Percentiles rank a stretch among this genome's conserved stretches.
phyloP scores from a whole-genome alignment of 64 coral and sea anemone species.

The Stichodactyla mertensii region DNA sequence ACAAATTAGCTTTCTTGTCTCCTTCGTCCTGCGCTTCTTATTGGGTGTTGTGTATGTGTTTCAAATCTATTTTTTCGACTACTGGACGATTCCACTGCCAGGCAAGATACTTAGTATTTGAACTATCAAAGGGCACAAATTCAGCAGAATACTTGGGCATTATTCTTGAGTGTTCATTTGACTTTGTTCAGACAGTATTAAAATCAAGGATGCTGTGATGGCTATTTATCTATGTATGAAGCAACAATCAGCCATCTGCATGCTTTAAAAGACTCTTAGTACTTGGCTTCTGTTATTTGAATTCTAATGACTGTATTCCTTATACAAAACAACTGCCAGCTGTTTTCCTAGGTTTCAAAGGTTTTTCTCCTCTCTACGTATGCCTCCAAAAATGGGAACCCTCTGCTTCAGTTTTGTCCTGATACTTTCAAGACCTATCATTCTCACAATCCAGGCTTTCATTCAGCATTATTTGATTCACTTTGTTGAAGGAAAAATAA shows the following conservation, averaged over 20 bases:
- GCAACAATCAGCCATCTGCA: constrained; percentile 12
- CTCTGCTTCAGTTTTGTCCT: not conserved
- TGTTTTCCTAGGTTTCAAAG: not conserved
- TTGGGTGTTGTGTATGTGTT: not conserved
- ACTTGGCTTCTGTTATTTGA: constrained; percentile 9
- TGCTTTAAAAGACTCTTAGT: constrained; percentile 8
- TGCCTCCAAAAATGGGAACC: not conserved
- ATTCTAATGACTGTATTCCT: constrained; percentile 21
- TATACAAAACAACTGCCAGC: not conserved
- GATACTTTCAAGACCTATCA: not conserved
- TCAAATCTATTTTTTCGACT: not conserved
- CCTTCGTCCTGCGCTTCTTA: not conserved
- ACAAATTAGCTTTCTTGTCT: constrained; percentile 1
- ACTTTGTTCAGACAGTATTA: not conserved
- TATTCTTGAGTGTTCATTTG: constrained; percentile 1
- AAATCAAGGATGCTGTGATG: constrained; percentile 14
- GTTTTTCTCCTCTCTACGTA: not conserved
- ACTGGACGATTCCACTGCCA: not conserved
- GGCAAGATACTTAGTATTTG: not conserved
- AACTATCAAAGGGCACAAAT: not conserved
- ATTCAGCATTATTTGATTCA: constrained; percentile 6
- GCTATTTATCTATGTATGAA: constrained; percentile 14
- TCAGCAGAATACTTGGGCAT: not conserved
- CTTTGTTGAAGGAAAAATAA: constrained; percentile 14
- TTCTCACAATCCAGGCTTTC: not conserved